phyloP scores from a whole-genome alignment of 2,113 vertebrate genomes.

The Cygnus atratus region DNA sequence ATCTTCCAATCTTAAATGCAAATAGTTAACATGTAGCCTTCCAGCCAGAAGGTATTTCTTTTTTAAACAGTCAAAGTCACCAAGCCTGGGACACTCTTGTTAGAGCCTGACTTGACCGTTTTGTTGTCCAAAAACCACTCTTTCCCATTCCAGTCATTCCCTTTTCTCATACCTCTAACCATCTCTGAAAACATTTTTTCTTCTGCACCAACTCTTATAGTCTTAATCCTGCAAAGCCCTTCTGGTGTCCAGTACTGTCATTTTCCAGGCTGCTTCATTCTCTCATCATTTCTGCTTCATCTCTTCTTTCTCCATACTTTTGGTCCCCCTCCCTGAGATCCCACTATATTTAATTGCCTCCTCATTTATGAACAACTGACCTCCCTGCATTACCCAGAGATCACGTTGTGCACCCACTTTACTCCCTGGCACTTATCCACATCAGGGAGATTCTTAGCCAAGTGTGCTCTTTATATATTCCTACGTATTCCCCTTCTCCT shows the following conservation, averaged over 20 bases:
- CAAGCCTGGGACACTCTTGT: neutral
- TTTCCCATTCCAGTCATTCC: neutral
- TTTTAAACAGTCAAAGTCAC: neutral
- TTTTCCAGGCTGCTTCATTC: neutral
- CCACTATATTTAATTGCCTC: neutral
- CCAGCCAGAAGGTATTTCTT: neutral
- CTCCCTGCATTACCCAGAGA: neutral
- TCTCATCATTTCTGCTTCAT: neutral
- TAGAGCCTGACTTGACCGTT: neutral
- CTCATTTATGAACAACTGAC: neutral
- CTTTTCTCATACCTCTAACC: neutral
- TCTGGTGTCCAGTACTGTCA: neutral
- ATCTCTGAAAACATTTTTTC: neutral
- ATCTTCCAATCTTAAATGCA: neutral
- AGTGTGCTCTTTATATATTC: neutral
- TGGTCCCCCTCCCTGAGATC: neutral
- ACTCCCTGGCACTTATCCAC: neutral
- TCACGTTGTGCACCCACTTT: fast-evolving
- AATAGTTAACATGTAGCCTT: neutral
- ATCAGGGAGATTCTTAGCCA: neutral
- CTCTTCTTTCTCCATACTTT: neutral
- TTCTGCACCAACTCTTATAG: neutral
- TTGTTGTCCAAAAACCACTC: neutral
- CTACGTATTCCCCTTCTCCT: neutral
- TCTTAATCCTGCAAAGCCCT: neutral